phyloP scores from a whole-genome alignment of 1,140 invertebrate species.

The Drosophila grimshawi region DNA sequence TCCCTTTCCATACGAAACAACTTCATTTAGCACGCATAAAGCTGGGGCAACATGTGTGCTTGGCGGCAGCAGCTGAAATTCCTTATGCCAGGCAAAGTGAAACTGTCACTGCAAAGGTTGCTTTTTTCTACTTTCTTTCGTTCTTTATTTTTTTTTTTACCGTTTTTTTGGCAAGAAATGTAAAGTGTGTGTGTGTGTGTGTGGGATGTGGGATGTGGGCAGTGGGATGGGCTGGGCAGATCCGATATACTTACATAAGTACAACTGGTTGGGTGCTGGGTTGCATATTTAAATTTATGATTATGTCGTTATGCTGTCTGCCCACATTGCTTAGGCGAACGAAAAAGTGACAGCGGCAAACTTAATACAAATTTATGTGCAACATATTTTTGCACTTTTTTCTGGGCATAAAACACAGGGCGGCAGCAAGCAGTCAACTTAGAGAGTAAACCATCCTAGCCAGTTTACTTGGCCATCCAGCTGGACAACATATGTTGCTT shows the following conservation, averaged over 20 bases:
- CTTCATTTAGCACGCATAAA: conserved; percentile 77
- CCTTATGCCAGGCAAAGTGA: conserved; percentile 75
- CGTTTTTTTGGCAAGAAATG: conserved; percentile 55
- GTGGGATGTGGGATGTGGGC: background rate
- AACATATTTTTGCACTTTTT: conserved; percentile 82
- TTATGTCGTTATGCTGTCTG: conserved; percentile 83
- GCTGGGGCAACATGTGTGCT: conserved; percentile 71
- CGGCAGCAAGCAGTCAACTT: conserved; percentile 5
- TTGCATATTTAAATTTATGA: conserved; percentile 83
- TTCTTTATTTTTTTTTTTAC: conserved; percentile 17
- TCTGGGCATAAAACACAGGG: conserved; percentile 18
- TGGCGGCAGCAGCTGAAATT: conserved; percentile 65
- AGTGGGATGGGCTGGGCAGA: background rate
- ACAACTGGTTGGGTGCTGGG: conserved; percentile 40
- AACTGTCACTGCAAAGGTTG: conserved; percentile 76
- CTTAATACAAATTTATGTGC: conserved; percentile 82
- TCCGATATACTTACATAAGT: conserved; percentile 6
- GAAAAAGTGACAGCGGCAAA: conserved; percentile 81
- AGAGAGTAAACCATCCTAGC: background rate
- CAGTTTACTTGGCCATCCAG: background rate
- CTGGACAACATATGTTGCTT: conserved; percentile 47
- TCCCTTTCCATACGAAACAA: conserved; percentile 38
- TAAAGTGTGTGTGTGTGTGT: conserved; percentile 40
- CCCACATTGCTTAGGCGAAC: conserved; percentile 68
- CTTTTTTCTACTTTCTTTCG: conserved; percentile 27